Percentiles rank a stretch among this genome's conserved stretches.
Evolutionary conservation across 1,140 invertebrate species (phyloP).

Genomic region (Eueides isabella): DNA sequence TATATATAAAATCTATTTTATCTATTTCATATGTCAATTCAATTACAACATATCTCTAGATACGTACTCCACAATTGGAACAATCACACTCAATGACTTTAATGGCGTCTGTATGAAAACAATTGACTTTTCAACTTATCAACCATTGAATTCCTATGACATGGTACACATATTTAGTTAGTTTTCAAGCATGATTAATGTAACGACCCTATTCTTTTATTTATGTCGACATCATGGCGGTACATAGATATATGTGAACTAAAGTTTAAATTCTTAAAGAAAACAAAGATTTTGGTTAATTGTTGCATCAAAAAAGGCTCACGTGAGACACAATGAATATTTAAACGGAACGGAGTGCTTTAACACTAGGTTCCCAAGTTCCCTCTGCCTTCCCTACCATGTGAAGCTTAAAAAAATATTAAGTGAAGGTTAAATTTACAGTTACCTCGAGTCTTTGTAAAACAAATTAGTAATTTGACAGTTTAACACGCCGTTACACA

Average conservation of each 20-base stretch:
- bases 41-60: constrained; percentile 16
- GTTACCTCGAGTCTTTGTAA: background rate
- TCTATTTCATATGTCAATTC: constrained; percentile 21
- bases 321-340: too few relatives aligned
- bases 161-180: background rate
- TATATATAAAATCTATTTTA: background rate
- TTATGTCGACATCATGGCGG: background rate
- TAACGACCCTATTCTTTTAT: background rate
- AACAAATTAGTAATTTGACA: background rate
- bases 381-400: too few relatives aligned
- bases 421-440: background rate
- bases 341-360: too few relatives aligned
- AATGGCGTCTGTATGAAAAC: constrained; percentile 19
- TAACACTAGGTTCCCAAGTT: too few relatives aligned
- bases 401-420: background rate
- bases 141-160: constrained; percentile 20
- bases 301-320: too few relatives aligned
- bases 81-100: constrained; percentile 30
- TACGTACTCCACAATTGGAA: constrained; percentile 20
- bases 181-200: background rate
- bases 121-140: constrained; percentile 23
- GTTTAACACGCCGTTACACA: background rate
- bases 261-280: background rate
- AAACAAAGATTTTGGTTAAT: too few relatives aligned
- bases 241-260: too few relatives aligned